phyloP scores from a whole-genome alignment of 1,140 invertebrate species.

The Oedothorax gibbosus region DNA sequence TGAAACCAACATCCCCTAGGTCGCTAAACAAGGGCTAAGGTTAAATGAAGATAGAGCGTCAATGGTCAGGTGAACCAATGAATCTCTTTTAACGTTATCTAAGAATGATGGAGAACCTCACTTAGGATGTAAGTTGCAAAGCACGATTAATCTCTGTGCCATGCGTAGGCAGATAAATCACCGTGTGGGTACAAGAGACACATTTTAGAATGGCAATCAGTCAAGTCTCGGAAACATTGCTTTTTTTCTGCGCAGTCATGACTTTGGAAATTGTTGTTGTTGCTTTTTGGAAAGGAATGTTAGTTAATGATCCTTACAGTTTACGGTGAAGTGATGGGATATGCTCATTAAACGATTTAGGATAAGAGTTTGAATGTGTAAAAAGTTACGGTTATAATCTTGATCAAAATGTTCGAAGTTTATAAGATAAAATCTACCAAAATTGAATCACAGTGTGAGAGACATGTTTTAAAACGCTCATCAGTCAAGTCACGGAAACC shows the following conservation, averaged over 20 bases:
- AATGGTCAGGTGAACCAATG: slow-evolving; percentile 3
- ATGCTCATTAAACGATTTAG: no score
- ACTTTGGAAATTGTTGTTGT: no score
- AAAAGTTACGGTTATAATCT: no score
- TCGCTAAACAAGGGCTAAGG: slow-evolving; percentile 30
- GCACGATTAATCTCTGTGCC: slow-evolving; percentile 25
- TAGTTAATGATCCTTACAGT: no score
- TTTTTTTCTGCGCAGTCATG: not conserved
- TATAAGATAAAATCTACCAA: no score
- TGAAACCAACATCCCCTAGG: slow-evolving; percentile 1
- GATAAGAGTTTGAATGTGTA: no score
- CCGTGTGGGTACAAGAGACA: slow-evolving; percentile 5
- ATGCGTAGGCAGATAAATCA: slow-evolving; percentile 30
- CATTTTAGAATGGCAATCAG: not conserved
- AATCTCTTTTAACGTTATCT: slow-evolving; percentile 52
- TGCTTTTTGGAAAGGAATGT: no score
- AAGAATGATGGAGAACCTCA: slow-evolving; percentile 37
- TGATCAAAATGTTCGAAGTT: no score
- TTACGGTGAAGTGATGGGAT: no score
- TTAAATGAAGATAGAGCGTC: slow-evolving; percentile 27
- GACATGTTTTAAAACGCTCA: no score
- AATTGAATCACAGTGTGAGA: no score
- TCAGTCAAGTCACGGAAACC: no score
- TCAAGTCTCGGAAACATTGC: not conserved
- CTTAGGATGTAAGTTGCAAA: slow-evolving; percentile 26